Percentiles rank a stretch among this genome's conserved stretches.
These are phyloP conservation scores for Aphelinus certus DNA, from an alignment of 1,140 invertebrate genomes.

Conservation along the genomic window DNA sequence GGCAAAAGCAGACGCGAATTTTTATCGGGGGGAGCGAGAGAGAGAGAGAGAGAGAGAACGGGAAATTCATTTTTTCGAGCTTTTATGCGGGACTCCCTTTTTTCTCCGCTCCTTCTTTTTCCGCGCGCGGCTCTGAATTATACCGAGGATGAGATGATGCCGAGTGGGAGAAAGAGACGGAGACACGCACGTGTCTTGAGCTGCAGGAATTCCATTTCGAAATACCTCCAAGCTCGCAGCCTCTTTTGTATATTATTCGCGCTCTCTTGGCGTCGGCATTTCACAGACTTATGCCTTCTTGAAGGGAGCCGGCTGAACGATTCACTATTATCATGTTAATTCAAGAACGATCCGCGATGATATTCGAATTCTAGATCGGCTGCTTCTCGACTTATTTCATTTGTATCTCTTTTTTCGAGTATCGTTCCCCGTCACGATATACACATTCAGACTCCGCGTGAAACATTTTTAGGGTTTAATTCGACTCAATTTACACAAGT, in stretches of 20 bases:
- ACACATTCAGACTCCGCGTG: no score
- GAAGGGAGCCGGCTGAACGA: not conserved
- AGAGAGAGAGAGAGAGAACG: not conserved
- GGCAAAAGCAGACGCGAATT: conserved; percentile 27
- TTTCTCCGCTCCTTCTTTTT: conserved; percentile 4
- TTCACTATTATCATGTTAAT: conserved; percentile 30
- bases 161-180: conserved; percentile 5
- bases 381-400: no score
- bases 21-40: conserved; percentile 16
- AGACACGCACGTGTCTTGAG: conserved; percentile 12
- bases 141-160: not conserved
- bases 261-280: conserved; percentile 7
- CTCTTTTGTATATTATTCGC: conserved; percentile 29
- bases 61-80: conserved; percentile 33
- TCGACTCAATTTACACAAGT: no score
- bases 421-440: no score
- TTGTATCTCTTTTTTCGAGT: no score
- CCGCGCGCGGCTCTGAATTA: conserved; percentile 9
- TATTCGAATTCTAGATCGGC: no score
- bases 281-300: not conserved
- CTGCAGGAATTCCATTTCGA: conserved; percentile 30
- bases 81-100: conserved; percentile 5
- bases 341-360: not conserved
- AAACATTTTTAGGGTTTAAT: no score
- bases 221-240: conserved; percentile 11